A percentile compares a stretch with the other conserved stretches of the same genome.
Evolutionary conservation across 2,797 vertebrate species (phyloP).

Genomic region (Acrossocheilus fasciatus): DNA sequence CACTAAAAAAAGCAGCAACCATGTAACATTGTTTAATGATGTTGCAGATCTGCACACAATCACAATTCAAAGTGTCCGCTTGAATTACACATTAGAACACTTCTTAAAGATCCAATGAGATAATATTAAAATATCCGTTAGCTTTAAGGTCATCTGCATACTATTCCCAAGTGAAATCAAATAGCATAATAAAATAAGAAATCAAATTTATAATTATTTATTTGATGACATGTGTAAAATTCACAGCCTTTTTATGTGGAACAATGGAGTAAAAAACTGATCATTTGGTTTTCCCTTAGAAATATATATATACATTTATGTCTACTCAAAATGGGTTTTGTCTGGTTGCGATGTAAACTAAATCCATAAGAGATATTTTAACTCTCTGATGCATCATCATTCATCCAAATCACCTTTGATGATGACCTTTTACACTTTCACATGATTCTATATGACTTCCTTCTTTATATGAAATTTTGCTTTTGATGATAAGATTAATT

Average conservation of each 20-base stretch:
- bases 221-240: neutral
- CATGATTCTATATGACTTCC: neutral
- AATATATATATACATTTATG: neutral
- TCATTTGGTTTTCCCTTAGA: neutral
- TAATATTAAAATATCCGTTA: too few species aligned
- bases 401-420: neutral
- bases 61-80: neutral
- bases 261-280: neutral
- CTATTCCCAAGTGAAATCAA: neutral
- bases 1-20: neutral
- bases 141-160: neutral
- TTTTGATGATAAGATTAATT: neutral
- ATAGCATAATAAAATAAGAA: too few species aligned
- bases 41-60: neutral
- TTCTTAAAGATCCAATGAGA: neutral
- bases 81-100: too few species aligned
- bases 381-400: too few species aligned
- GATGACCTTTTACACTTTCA: neutral
- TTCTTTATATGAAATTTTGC: neutral
- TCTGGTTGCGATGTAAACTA: too few species aligned
- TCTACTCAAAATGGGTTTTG: too few species aligned
- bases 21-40: neutral
- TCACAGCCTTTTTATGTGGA: neutral
- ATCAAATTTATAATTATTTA: neutral
- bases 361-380: too few species aligned